phyloP scores from a whole-genome alignment of 2,113 vertebrate genomes.

The Gambusia affinis region DNA sequence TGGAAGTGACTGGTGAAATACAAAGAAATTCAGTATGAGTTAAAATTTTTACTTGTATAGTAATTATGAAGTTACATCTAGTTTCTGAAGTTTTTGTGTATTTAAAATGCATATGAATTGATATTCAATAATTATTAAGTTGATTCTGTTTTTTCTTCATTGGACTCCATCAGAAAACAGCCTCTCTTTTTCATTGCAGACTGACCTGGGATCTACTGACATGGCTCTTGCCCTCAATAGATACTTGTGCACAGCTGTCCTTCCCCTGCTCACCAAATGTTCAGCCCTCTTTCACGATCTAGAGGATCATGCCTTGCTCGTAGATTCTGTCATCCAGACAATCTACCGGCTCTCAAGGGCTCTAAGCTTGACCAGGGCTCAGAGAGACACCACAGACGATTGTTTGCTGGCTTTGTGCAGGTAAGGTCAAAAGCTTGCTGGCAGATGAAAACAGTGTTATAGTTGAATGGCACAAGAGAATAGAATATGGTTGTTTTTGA shows the following conservation, averaged over 20 bases:
- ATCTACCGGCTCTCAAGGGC: conserved; percentile 90
- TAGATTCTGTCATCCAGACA: conserved; percentile 89
- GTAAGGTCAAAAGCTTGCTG: conserved; percentile 38
- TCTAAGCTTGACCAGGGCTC: conserved; percentile 92
- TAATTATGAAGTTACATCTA: too few species aligned
- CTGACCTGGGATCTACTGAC: conserved; percentile 89
- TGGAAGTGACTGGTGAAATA: not conserved
- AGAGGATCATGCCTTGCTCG: conserved; percentile 82
- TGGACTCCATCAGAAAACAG: not conserved
- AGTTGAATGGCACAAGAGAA: not conserved
- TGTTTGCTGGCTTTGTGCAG: conserved; percentile 90
- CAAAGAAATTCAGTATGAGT: too few species aligned
- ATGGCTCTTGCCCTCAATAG: conserved; percentile 96
- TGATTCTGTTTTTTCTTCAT: too few species aligned
- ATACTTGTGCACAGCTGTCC: conserved; percentile 89
- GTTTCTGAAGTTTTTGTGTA: too few species aligned
- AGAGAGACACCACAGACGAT: conserved; percentile 90
- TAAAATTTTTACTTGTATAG: too few species aligned
- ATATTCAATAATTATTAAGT: too few species aligned
- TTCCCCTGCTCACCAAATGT: conserved; percentile 89
- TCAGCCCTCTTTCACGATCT: conserved; percentile 87
- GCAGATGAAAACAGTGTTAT: not conserved
- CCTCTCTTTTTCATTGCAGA: conserved; percentile 69
- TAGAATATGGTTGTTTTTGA: not conserved
- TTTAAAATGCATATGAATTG: too few species aligned